These are phyloP conservation scores for Drosophila emarginata DNA, from an alignment of 2,888 invertebrate genomes.

Conservation along the genomic window DNA sequence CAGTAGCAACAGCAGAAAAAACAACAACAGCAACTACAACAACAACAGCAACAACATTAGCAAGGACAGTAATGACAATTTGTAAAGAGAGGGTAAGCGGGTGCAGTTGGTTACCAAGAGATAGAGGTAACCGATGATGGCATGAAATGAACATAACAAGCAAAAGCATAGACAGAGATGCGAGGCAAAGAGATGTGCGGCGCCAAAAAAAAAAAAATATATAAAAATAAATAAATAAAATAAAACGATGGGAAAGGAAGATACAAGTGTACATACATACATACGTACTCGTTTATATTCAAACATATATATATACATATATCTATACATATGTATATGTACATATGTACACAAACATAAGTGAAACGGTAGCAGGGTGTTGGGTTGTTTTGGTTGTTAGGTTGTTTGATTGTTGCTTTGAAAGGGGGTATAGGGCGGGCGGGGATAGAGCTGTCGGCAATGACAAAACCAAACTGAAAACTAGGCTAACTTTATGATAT, in stretches of 20 bases:
- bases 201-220: constrained; percentile 5
- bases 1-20: constrained; percentile 30
- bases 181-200: constrained; percentile 6
- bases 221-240: constrained; percentile 3
- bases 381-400: background rate
- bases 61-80: constrained; percentile 23
- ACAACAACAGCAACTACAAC: constrained; percentile 26
- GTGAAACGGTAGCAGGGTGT: constrained; percentile 23
- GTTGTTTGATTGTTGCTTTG: background rate
- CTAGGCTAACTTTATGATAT: constrained; percentile 1
- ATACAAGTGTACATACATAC: constrained; percentile 6
- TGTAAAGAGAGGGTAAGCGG: background rate
- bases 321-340: too few species aligned
- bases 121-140: constrained; percentile 11
- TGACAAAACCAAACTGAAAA: constrained; percentile 4
- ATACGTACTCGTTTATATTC: too few species aligned
- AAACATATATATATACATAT: too few species aligned
- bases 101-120: background rate
- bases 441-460: background rate
- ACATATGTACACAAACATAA: background rate
- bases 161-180: constrained; percentile 13
- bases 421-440: background rate
- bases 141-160: constrained; percentile 30
- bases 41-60: constrained; percentile 15
- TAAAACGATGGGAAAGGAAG: constrained; percentile 3